Evolutionary conservation across 2,797 vertebrate species (phyloP).

Genomic region (Tympanoctomys barrerae): DNA sequence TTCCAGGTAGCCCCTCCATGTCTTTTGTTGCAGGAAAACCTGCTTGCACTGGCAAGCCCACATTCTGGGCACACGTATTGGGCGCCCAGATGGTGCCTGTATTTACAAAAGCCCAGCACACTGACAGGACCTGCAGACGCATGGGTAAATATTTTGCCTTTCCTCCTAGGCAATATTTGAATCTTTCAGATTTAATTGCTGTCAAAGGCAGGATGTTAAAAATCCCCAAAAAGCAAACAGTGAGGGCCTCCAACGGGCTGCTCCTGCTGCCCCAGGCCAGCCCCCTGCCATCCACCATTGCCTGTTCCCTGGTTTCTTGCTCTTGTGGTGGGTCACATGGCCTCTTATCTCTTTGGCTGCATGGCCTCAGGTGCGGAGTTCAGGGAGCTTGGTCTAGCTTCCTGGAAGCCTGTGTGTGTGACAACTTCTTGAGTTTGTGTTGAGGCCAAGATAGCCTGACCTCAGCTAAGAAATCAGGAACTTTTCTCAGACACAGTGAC

Average conservation of each 20-base stretch:
- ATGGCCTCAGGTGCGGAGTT: background rate
- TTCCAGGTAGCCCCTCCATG: background rate
- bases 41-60: slow-evolving; percentile 84
- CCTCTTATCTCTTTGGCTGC: background rate
- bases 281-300: background rate
- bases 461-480: background rate
- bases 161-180: slow-evolving; percentile 88
- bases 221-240: slow-evolving; percentile 83
- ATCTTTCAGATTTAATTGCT: slow-evolving; percentile 89
- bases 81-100: slow-evolving; percentile 89
- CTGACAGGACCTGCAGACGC: slow-evolving; percentile 89
- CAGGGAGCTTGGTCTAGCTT: background rate
- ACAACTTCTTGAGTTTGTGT: background rate
- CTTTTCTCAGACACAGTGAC: background rate
- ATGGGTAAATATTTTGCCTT: slow-evolving; percentile 90
- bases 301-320: background rate
- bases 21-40: slow-evolving; percentile 1
- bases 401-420: background rate
- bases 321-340: background rate
- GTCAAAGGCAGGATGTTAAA: slow-evolving; percentile 86
- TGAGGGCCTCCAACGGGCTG: slow-evolving; percentile 72
- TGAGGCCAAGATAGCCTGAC: background rate
- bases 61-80: slow-evolving; percentile 85
- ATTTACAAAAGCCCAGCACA: slow-evolving; percentile 87
- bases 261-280: background rate